Evolutionary conservation across 1,140 invertebrate genomes (phyloP).

Genomic region (Amphibalanus amphitrite): DNA sequence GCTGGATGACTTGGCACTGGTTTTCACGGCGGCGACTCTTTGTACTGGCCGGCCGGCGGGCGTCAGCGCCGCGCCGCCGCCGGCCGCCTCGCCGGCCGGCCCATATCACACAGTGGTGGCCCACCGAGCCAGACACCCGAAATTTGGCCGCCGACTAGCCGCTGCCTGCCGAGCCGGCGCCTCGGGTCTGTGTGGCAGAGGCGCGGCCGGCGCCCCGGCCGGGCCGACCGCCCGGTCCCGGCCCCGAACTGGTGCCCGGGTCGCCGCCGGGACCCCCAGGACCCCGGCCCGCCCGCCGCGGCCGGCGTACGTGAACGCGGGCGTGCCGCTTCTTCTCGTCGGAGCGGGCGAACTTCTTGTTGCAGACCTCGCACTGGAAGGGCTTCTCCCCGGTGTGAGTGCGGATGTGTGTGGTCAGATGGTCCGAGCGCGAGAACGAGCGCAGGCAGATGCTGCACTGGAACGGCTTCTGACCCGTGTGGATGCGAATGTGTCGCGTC

Average conservation of each 20-base stretch:
- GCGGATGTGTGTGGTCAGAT: slow-evolving; percentile 18
- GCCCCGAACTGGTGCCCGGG: background rate
- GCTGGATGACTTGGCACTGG: background rate
- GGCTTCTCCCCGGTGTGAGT: slow-evolving; percentile 19
- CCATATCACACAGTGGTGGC: background rate
- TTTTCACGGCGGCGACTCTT: background rate
- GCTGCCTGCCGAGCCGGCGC: background rate
- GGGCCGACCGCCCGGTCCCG: background rate
- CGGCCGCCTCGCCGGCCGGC: no score
- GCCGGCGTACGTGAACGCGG: slow-evolving; percentile 50
- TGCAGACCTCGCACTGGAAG: slow-evolving; percentile 17
- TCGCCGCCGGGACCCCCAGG: slow-evolving; percentile 14
- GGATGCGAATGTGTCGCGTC: slow-evolving; percentile 18
- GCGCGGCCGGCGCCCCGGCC: slow-evolving; percentile 5
- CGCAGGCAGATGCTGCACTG: slow-evolving; percentile 18
- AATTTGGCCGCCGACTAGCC: background rate
- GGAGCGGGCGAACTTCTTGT: slow-evolving; percentile 17
- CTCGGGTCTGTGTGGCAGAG: background rate
- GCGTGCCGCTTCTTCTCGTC: slow-evolving; percentile 19
- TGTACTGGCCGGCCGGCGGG: background rate
- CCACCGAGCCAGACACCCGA: no score
- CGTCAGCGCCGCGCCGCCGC: no score
- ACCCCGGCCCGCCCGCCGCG: slow-evolving; percentile 63
- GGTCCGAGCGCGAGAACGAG: slow-evolving; percentile 19
- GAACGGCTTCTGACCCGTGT: slow-evolving; percentile 18